Evolutionary conservation across 2,888 invertebrate genomes (phyloP), one percentile per base, ranked within the genome.

Genomic region (Yponomeuta cagnagella): DNA sequence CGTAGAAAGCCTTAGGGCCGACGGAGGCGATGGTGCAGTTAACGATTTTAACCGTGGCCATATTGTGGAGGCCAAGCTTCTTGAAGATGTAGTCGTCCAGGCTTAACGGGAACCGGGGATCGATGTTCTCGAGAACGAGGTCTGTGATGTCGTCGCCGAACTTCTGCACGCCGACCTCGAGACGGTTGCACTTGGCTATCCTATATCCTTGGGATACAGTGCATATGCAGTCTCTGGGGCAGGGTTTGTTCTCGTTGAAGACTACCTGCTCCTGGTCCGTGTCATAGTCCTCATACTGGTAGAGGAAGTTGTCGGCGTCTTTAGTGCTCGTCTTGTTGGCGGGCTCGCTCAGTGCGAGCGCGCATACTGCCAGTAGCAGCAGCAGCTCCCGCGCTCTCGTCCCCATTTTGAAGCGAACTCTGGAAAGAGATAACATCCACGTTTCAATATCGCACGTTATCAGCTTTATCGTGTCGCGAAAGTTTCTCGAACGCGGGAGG

Each of bases 1-100:
- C 95, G 73, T 93, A 93, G 90, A 97, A 96, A 0, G 96, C 96
- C 69, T 93, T 94, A 31, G 93, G 93, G 76, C 94, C 94, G 75
- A 96, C 92, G 71, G 93, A 93, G 68, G 93, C 88, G 77, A 96
- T 95, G 10, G 94, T 94, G 73, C 95, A 95, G 81, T 96, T 95
- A 70, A 93, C 93, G 76, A 96, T 95, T 79, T 94, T 94, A 23
- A 96, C 93, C 3, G 95, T 94, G 37, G 94, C 94, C 63, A 96
- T 89, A 76, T 94, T 93, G 76, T 94, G 93, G 43, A 96, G 89
- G 67, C 95, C 95, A 72, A 95, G 87, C 74, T 93, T 93, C 74
- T 91, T 87, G 82, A 95, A 95, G 76, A 94, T 93, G 71, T 92
- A 90, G 72, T 93, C 93, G 12, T 93, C 94, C 71, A 96, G 85